Evolutionary conservation across 1,140 invertebrate species (phyloP).

Genomic region (Teleogryllus occipitalis): DNA sequence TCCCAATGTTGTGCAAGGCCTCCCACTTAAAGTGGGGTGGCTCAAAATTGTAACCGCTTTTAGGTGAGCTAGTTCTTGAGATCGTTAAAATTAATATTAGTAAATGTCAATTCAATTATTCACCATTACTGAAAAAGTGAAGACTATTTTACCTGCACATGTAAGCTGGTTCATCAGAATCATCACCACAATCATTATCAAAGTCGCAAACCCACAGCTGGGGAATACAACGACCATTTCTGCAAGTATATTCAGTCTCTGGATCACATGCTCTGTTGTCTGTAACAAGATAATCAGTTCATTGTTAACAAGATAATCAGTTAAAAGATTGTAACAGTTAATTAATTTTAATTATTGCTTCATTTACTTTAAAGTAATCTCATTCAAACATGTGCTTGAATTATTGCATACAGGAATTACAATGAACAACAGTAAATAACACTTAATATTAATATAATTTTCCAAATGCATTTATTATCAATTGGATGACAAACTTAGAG

Average conservation of each 20-base stretch:
- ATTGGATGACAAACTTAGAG: too few species aligned
- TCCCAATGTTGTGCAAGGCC: too few species aligned
- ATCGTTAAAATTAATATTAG: background rate
- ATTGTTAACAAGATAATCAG: slow-evolving; percentile 16
- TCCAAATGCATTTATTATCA: too few species aligned
- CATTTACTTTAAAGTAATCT: too few species aligned
- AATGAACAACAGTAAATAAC: too few species aligned
- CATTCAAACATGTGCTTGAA: background rate
- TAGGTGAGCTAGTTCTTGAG: too few species aligned
- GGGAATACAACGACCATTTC: slow-evolving; percentile 92
- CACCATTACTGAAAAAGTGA: background rate
- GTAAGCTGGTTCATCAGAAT: slow-evolving; percentile 88
- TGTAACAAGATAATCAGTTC: slow-evolving; percentile 29
- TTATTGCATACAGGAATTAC: too few species aligned
- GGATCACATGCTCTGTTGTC: slow-evolving; percentile 73
- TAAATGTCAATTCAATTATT: background rate
- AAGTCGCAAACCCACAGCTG: slow-evolving; percentile 94
- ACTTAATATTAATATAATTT: too few species aligned
- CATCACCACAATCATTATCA: slow-evolving; percentile 88
- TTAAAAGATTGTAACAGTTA: background rate
- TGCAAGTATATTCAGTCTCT: slow-evolving; percentile 75
- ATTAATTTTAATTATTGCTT: too few species aligned
- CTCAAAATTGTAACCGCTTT: too few species aligned
- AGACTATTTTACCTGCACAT: slow-evolving; percentile 49
- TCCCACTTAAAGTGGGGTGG: too few species aligned